Evolutionary conservation across 1,140 invertebrate genomes (phyloP).

Genomic region (Lordiphosa collinella): DNA sequence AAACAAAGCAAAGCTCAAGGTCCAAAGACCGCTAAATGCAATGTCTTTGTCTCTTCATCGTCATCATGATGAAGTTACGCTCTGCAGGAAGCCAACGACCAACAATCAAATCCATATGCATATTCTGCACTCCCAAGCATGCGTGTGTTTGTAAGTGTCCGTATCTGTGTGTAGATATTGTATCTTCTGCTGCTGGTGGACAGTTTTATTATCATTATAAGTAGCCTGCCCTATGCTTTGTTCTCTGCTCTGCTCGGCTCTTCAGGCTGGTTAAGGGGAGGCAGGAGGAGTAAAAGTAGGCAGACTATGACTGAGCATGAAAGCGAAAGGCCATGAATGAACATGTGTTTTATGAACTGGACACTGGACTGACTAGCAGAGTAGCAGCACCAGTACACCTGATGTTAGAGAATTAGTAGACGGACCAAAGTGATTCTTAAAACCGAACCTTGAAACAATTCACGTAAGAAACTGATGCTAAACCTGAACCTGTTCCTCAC

Average conservation of each 20-base stretch:
- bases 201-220: constrained; percentile 34
- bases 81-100: constrained; percentile 36
- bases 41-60: constrained; percentile 29
- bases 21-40: constrained; percentile 41
- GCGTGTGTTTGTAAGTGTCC: background rate
- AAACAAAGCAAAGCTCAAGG: constrained; percentile 38
- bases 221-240: constrained; percentile 6
- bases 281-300: constrained; percentile 12
- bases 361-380: too few relatives aligned
- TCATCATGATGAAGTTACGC: constrained; percentile 19
- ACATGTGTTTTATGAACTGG: constrained; percentile 2
- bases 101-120: constrained; percentile 20
- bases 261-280: constrained; percentile 7
- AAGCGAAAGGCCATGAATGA: constrained; percentile 55
- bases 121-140: background rate
- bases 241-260: constrained; percentile 35
- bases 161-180: background rate
- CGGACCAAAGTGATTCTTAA: too few relatives aligned
- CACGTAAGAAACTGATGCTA: too few relatives aligned
- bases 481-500: too few relatives aligned
- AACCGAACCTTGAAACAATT: too few relatives aligned
- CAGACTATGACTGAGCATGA: constrained; percentile 27
- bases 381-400: too few relatives aligned
- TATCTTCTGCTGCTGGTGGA: too few relatives aligned
- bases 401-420: too few relatives aligned